phyloP scores from a whole-genome alignment of 2,113 vertebrate genomes.

The Glareola pratincola region DNA sequence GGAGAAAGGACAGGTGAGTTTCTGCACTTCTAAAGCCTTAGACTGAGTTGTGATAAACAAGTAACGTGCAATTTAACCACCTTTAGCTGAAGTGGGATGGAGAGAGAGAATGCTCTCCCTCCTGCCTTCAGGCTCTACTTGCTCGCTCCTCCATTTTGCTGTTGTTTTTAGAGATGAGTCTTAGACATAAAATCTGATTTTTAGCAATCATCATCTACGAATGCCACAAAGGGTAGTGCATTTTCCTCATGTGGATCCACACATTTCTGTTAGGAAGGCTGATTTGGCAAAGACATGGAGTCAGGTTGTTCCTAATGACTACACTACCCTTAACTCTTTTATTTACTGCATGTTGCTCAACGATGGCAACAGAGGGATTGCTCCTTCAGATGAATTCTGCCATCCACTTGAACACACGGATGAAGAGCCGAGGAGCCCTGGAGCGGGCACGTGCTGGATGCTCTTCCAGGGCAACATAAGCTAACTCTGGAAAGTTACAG shows the following conservation, averaged over 20 bases:
- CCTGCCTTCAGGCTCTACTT: neutral
- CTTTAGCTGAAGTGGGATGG: neutral
- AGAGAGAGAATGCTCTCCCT: neutral
- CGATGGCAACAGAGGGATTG: neutral
- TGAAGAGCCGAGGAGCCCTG: neutral
- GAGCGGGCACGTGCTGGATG: fast-evolving
- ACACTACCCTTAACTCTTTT: neutral
- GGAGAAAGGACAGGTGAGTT: neutral
- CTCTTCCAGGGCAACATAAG: neutral
- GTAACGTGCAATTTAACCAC: neutral
- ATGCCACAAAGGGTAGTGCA: neutral
- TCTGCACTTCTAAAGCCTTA: neutral
- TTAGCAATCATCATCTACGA: neutral
- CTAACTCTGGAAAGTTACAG: neutral
- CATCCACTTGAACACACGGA: neutral
- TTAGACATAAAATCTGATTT: neutral
- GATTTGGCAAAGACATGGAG: neutral
- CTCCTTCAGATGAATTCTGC: neutral
- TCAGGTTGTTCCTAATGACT: neutral
- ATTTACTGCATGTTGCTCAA: neutral
- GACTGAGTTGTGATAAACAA: neutral
- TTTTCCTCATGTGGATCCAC: neutral
- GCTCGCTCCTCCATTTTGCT: neutral
- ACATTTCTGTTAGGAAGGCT: neutral
- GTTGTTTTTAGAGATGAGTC: neutral